Base-by-base conservation (phyloP, 2,797 vertebrate genomes). In the Gallinago stenura region DNA sequence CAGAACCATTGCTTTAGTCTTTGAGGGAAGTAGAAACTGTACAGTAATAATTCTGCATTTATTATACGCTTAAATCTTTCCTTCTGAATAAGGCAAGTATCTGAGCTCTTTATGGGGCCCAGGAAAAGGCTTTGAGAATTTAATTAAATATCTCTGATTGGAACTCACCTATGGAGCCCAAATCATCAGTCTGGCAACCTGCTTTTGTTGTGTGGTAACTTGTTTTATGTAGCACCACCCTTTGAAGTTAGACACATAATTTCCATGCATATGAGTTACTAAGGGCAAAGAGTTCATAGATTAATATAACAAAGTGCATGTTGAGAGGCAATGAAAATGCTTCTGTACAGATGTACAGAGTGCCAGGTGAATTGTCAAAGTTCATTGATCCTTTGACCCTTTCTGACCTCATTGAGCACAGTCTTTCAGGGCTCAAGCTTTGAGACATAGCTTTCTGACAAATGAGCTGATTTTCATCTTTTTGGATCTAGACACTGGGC, bases 1-100 rank as follows among this genome's bases (percentile, higher is more conserved):
- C 99, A 98, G 91, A 98, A 97, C 35, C 82, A 68, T 66, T 91
- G 69, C 90, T 94, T 93, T 75, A 90, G 88, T 96, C 90, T 97
- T 95, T 80, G 13, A 95, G 75, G 78, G 89, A 96, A 83, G 14
- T 84, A 92, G 82, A 89, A 96, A 87, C 61, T 83, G 39, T 81
- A 39, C 51, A 71, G 60, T 92, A 93, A 72, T 72, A 94, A 97
- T 93, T 97, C 81, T 93, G 28, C 31, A 54, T 96, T 87, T 90
- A 73, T 88, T 94, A 75, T 33, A 66, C 41, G 39, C 46, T 83
- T 89, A 78, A 93, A 43, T 78, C 30, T 94, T 92, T 78, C 51
- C 19, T 26, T 81, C 33, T 53, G 39, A 76, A 53, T n/a, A 83
- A 73, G 48, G 20, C 10, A 31, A 54, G 10, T 50, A 93, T 73